Conservation (phyloP, 1,140 invertebrate genomes). For the Dysdera silvatica region DNA sequence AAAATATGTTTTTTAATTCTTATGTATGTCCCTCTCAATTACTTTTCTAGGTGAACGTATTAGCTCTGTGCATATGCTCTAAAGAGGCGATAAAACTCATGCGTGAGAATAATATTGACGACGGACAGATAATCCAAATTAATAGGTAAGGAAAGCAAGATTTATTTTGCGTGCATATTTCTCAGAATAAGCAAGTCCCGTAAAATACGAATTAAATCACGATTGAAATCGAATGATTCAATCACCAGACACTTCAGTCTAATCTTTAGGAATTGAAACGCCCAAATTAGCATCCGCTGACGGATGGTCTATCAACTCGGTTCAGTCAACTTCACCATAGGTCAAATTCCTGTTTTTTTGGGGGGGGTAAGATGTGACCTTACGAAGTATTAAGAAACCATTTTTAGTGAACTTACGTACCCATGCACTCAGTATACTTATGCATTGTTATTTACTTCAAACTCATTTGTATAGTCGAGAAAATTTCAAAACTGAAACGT, state of each 20-base stretch:
- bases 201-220: neutral
- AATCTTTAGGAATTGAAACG: neutral
- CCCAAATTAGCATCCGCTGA: neutral
- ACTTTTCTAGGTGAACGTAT: constrained; percentile 52
- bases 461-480: no score
- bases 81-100: constrained; percentile 60
- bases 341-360: no score
- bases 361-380: no score
- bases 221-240: no score
- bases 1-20: no score
- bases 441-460: no score
- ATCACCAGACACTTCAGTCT: neutral
- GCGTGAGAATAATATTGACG: constrained; percentile 52
- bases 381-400: no score
- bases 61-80: constrained; percentile 58
- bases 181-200: neutral
- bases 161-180: neutral
- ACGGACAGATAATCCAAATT: constrained; percentile 63
- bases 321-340: no score
- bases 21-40: no score
- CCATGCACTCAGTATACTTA: no score
- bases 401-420: no score
- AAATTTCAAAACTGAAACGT: no score
- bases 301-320: neutral
- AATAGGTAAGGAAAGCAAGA: constrained; percentile 56